Evolutionary conservation across 2,888 invertebrate genomes (phyloP), one percentile per base, ranked within the genome.

Genomic region (Danaus chrysippus): DNA sequence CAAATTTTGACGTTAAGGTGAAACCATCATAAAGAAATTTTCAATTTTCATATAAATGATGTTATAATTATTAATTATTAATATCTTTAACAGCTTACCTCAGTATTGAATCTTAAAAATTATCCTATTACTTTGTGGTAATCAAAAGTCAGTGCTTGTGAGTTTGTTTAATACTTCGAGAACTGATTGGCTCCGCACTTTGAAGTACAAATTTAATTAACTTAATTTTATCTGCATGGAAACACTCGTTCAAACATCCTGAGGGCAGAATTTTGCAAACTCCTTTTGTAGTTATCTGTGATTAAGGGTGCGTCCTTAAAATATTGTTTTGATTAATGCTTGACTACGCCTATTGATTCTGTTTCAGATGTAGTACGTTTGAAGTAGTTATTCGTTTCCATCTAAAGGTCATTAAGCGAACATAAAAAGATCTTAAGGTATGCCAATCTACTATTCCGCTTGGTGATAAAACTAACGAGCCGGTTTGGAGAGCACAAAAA

Each of bases 361-460:
- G 12, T 10, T 43, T 43, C 43, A 43, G 12, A n/a, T 10, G 43
- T 10, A n/a, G 43, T 43, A n/a, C 10, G 12, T 43, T n/a, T 43
- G 43, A 43, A 49, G 17, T n/a, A 10, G 17, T 17, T 17, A 17
- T 17, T 10, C 17, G 49, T 11, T 11, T 49, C 17, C 17, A 34
- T 34, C 3, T 34, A 34, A 49, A 49, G 5, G 49, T 17, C 12
- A n/a, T 46, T 46, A 49, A 49, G 49, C 15, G n/a, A 46, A 49
- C 17, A 49, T 49, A 49, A 49, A 49, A 56, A 34, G 54, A 56
- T 56, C 54, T 42, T 54, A 17, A 54, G 56, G 59, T 61, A 56
- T 56, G 54, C 58, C 53, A 19, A 56, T 73, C 74, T 74, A 70
- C 71, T 70, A 72, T 64, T 54, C 68, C 59, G 59, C 43, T 56